Evolutionary conservation across 64 coral and sea anemone genomes (phyloP), one percentile per base, ranked within the genome.

Genomic region (Montipora foliosa): DNA sequence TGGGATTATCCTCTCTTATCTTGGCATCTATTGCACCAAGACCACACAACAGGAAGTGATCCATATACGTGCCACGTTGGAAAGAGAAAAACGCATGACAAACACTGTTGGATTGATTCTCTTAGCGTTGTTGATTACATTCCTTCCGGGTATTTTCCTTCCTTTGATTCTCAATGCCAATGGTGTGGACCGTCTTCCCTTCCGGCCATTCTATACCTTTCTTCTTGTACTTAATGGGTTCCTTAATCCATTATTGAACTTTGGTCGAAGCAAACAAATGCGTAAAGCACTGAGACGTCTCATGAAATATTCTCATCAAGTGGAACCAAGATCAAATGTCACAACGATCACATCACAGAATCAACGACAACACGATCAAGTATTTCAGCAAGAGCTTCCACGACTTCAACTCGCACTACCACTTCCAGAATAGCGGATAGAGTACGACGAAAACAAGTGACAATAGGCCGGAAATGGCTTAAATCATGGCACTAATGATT

Each of bases 171-270:
- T 51, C 6, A 7, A 49, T 9, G 0, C 12, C 10, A 49, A 10
- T 50, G 46, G 46, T 8, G 3, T 86, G 17, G 22, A 11, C 37
- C 37, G 4, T 64, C 14, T 64, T 7, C 4, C 2, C 13, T 44
- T 71, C 22, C 11, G 44, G 7, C 66, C 62, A 3, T 86, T 86
- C 67, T 22, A 16, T 4, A 46, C 14, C 13, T 51, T 86, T 44
- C 45, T 86, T 14, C 46, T 49, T 9, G 37, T 12, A 10, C 46
- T 86, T 51, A 86, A 86, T 72, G 62, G 37, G 7, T 9, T 86
- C 12, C 16, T 86, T n/a, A 72, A 86, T 47, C 82, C 82, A 10
- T 86, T 86, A 59, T 2, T 86, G 1, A 71, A 86, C 60, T 86
- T 86, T 47, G 44, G 64, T 20, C 19, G 82, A 21, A 86, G 19